Conservation (phyloP, 2,888 invertebrate genomes). For the Anodontia alba region DNA sequence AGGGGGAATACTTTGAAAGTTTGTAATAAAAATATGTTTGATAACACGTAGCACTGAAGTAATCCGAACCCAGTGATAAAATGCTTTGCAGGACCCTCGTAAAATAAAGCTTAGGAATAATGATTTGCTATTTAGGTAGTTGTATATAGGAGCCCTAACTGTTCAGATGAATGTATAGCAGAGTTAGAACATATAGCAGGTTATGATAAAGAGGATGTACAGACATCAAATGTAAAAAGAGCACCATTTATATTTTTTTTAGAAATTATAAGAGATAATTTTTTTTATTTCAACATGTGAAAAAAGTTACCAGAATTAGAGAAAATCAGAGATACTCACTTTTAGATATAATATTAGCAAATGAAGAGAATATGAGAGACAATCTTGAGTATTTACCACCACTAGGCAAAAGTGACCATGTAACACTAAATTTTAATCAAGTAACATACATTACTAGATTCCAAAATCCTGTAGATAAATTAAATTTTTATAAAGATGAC, state of each 20-base stretch:
- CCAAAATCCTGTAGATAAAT: neutral
- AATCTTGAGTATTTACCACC: neutral
- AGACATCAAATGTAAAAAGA: neutral
- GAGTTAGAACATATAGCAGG: neutral
- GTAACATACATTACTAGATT: constrained; percentile 1
- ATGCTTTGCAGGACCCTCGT: too few relatives aligned
- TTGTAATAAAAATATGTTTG: too few relatives aligned
- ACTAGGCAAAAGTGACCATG: constrained; percentile 39
- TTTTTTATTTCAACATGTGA: constrained; percentile 19
- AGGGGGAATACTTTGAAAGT: too few relatives aligned
- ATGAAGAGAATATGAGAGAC: constrained; percentile 21
- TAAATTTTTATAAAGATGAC: constrained; percentile 30
- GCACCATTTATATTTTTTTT: constrained; percentile 1
- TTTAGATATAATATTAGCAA: constrained; percentile 21
- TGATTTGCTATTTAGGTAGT: neutral
- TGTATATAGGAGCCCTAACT: constrained; percentile 13
- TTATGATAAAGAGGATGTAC: neutral
- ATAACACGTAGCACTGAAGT: too few relatives aligned
- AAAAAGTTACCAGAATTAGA: neutral
- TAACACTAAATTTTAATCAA: constrained; percentile 16
- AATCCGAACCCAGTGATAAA: too few relatives aligned
- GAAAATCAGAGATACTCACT: neutral
- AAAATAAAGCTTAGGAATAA: constrained; percentile 9
- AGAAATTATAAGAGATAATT: constrained; percentile 15
- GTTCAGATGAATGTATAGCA: neutral